These are phyloP conservation scores for Fragum whitleyi DNA, from an alignment of 2,888 invertebrate genomes.

Conservation along the genomic window DNA sequence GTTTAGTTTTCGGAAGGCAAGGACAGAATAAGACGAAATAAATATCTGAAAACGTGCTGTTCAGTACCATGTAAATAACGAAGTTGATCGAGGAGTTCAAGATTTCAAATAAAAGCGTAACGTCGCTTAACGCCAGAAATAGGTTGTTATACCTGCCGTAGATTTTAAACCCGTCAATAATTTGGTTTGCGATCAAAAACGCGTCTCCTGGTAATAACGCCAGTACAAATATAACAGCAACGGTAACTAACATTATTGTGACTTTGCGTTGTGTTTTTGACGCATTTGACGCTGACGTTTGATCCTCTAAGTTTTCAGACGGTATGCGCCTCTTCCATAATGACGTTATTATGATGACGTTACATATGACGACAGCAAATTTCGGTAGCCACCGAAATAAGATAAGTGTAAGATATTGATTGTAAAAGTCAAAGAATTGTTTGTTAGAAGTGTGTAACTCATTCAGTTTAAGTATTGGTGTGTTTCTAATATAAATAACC, in stretches of 20 bases:
- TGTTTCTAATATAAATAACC: not conserved
- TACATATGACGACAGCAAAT: slow-evolving; percentile 38
- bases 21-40: slow-evolving; percentile 40
- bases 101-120: slow-evolving; percentile 38
- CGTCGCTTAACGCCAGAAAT: slow-evolving; percentile 37
- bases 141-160: slow-evolving; percentile 40
- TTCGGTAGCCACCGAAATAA: slow-evolving; percentile 53
- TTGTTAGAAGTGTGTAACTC: slow-evolving; percentile 38
- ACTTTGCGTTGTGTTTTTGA: slow-evolving; percentile 23
- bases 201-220: slow-evolving; percentile 38
- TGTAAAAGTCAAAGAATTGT: slow-evolving; percentile 34
- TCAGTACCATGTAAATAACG: no score
- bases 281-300: not conserved
- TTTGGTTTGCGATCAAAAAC: slow-evolving; percentile 10
- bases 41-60: slow-evolving; percentile 24
- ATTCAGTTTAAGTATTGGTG: slow-evolving; percentile 26
- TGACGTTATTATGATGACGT: slow-evolving; percentile 30
- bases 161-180: slow-evolving; percentile 30
- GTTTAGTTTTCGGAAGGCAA: not conserved
- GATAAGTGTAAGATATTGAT: slow-evolving; percentile 17
- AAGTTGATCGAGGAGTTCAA: slow-evolving; percentile 43
- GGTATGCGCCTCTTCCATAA: slow-evolving; percentile 16
- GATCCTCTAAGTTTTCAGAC: not conserved
- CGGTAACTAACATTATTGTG: slow-evolving; percentile 51
- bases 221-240: slow-evolving; percentile 45